phyloP scores from a whole-genome alignment of 2,888 invertebrate species.

The Conomelus anceps region DNA sequence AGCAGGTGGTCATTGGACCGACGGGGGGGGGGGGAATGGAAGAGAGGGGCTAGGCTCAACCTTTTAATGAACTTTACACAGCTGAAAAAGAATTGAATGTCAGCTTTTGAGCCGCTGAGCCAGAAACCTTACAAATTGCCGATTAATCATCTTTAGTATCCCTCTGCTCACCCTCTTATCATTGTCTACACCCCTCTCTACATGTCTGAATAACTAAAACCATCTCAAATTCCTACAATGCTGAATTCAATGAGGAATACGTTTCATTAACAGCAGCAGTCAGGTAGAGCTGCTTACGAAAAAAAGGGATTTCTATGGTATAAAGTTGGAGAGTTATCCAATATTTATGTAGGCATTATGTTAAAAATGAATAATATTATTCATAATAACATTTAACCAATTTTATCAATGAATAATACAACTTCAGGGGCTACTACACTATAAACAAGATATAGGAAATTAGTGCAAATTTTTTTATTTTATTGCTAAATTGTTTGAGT shows the following conservation, averaged over 20 bases:
- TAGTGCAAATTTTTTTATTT: too few species aligned
- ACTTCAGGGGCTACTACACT: too few species aligned
- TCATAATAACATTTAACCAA: too few species aligned
- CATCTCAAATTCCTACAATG: not conserved
- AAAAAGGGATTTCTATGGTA: too few species aligned
- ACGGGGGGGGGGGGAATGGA: not conserved
- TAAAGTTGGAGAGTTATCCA: too few species aligned
- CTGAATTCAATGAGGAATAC: not conserved
- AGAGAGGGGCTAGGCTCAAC: not conserved
- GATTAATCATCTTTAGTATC: not conserved
- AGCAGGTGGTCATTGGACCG: not conserved
- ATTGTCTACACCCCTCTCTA: not conserved
- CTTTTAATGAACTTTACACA: not conserved
- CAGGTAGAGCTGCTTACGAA: too few species aligned
- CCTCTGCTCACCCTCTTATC: not conserved
- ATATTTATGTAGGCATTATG: too few species aligned
- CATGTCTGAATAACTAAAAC: not conserved
- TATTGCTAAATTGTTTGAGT: too few species aligned
- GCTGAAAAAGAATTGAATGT: not conserved
- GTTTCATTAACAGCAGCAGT: too few species aligned
- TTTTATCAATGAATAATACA: too few species aligned
- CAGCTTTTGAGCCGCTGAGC: not conserved
- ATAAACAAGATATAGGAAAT: too few species aligned
- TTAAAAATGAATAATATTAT: too few species aligned
- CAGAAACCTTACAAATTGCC: not conserved